Percentiles rank a stretch among this genome's conserved stretches.
phyloP scores from a whole-genome alignment of 2,113 vertebrate species.

The Naja naja region DNA sequence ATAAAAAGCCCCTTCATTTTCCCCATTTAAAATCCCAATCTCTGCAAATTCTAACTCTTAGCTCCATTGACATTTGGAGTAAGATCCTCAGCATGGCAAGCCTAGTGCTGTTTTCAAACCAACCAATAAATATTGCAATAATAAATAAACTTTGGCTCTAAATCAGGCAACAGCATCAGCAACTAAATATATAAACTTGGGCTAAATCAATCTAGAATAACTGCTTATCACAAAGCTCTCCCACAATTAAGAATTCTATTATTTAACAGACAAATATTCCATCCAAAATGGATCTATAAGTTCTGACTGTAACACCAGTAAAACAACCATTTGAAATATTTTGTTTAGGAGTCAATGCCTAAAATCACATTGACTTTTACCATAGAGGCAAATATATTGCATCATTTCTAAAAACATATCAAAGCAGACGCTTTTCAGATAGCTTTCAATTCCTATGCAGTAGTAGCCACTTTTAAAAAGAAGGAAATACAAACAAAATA shows the following conservation, averaged over 20 bases:
- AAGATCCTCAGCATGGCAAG: neutral
- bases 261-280: neutral
- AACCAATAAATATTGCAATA: neutral
- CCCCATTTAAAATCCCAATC: neutral
- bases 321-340: neutral
- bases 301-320: neutral
- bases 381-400: neutral
- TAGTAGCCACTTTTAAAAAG: neutral
- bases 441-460: slow-evolving; percentile 7
- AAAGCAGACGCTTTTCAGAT: neutral
- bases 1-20: neutral
- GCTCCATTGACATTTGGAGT: neutral
- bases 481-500: slow-evolving; percentile 5
- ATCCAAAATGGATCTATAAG: neutral
- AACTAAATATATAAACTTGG: neutral
- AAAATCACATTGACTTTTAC: neutral
- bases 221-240: neutral
- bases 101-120: neutral
- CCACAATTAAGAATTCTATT: neutral
- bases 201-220: neutral
- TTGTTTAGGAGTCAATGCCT: neutral
- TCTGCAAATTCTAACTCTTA: neutral
- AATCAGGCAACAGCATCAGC: neutral
- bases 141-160: too few species aligned
- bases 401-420: neutral